These are phyloP conservation scores for Embiotoca jacksoni DNA, from an alignment of 2,113 vertebrate genomes.

Conservation along the genomic window DNA sequence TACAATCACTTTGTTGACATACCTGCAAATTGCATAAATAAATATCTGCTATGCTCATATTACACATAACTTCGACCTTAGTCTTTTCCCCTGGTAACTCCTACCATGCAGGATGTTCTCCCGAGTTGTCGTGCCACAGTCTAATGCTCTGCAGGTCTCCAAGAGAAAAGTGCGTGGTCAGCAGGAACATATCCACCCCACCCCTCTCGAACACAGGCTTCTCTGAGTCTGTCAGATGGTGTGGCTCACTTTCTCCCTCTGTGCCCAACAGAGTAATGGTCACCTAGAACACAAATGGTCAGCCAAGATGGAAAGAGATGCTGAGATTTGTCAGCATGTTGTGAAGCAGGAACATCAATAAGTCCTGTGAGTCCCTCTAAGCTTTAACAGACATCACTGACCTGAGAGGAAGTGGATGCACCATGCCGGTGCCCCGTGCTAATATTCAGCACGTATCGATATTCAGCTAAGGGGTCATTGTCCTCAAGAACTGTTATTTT, in stretches of 20 bases:
- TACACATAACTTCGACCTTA: not conserved
- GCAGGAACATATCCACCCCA: conserved; percentile 90
- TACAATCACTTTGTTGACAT: conserved; percentile 90
- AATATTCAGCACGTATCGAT: conserved; percentile 90
- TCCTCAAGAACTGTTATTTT: conserved; percentile 92
- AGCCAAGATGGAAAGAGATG: not conserved
- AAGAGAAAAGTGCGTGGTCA: conserved; percentile 93
- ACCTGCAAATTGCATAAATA: conserved; percentile 82
- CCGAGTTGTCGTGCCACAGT: conserved; percentile 96
- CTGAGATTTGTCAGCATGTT: not conserved
- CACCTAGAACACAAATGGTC: conserved; percentile 81
- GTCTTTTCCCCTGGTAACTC: not conserved
- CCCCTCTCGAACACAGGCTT: conserved; percentile 91
- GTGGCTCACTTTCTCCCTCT: conserved; percentile 94
- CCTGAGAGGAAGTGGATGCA: conserved; percentile 92
- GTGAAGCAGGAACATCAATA: not conserved
- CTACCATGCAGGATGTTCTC: conserved; percentile 90
- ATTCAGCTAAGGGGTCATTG: conserved; percentile 94
- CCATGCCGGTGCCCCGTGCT: conserved; percentile 92
- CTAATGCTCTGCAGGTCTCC: conserved; percentile 91
- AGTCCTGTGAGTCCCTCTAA: no score
- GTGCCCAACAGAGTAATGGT: conserved; percentile 89
- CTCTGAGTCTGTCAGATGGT: conserved; percentile 88
- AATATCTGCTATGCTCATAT: not conserved
- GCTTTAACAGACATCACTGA: conserved; percentile 58